Evolutionary conservation across 2,888 invertebrate genomes (phyloP).

Genomic region (Lottia gigantea): DNA sequence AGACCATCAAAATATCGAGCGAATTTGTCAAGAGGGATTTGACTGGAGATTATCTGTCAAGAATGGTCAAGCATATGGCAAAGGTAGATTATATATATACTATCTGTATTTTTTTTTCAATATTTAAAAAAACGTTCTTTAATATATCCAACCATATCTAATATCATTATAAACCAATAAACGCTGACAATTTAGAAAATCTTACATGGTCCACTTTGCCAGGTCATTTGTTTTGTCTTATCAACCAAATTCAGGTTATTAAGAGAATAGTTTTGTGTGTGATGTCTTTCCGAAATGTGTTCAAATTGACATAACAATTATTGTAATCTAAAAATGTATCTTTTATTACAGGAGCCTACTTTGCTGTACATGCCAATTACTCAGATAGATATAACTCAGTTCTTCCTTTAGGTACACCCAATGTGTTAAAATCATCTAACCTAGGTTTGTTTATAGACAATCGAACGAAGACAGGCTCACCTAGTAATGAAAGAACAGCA

Average conservation of each 20-base stretch:
- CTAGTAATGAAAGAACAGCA: background rate
- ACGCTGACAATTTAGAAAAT: no score
- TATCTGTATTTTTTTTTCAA: background rate
- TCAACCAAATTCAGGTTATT: no score
- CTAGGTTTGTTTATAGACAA: background rate
- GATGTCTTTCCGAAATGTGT: no score
- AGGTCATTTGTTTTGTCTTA: no score
- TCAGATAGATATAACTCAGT: background rate
- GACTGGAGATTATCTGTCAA: conserved; percentile 52
- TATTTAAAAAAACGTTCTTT: no score
- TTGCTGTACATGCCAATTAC: background rate
- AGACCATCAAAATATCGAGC: conserved; percentile 26
- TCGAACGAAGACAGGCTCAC: background rate
- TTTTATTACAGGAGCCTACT: background rate
- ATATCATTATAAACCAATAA: no score
- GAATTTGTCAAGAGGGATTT: conserved; percentile 46
- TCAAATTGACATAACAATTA: no score
- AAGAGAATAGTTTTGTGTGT: no score
- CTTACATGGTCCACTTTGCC: no score
- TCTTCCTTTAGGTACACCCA: background rate
- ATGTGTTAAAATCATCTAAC: background rate
- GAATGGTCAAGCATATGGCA: conserved; percentile 45
- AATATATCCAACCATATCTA: no score
- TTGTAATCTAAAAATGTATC: no score
- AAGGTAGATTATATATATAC: conserved; percentile 29